Conservation (phyloP, 1,140 invertebrate species). For the Propsilocerus akamusi region DNA sequence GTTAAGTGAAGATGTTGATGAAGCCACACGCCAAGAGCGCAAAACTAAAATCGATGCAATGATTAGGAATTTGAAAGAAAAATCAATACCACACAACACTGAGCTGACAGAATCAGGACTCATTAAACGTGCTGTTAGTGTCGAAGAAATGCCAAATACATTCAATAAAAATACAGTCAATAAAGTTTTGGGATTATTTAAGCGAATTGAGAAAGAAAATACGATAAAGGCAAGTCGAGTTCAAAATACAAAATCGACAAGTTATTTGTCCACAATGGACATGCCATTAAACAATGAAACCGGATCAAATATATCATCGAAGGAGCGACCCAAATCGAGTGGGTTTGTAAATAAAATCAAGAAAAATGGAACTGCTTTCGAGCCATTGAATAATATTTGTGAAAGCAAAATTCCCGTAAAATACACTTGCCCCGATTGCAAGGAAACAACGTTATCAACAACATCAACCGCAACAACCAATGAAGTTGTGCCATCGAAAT, state of each 20-base stretch:
- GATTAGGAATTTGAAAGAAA: constrained; percentile 35
- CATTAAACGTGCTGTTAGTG: constrained; percentile 45
- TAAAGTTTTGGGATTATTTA: constrained; percentile 49
- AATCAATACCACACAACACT: constrained; percentile 36
- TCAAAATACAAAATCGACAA: constrained; percentile 17
- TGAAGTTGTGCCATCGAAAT: constrained; percentile 8
- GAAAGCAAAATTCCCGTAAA: background rate
- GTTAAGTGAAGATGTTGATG: constrained; percentile 7
- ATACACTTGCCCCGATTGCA: constrained; percentile 1
- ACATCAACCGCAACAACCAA: background rate
- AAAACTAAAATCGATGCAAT: constrained; percentile 28
- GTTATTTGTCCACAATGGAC: background rate
- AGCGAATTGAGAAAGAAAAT: constrained; percentile 37
- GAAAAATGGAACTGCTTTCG: constrained; percentile 1
- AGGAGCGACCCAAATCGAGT: constrained; percentile 8
- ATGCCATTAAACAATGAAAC: constrained; percentile 13
- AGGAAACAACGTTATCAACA: background rate
- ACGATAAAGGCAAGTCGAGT: constrained; percentile 13
- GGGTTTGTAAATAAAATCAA: constrained; percentile 6
- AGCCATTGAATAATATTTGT: constrained; percentile 3
- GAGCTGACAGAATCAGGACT: constrained; percentile 33
- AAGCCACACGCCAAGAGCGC: constrained; percentile 13
- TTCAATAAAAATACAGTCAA: constrained; percentile 37
- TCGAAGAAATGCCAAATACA: constrained; percentile 36
- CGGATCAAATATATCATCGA: constrained; percentile 3